Evolutionary conservation across 1,140 invertebrate genomes (phyloP), one percentile per base, ranked within the genome.

Genomic region (Caenorhabditis inopinata): DNA sequence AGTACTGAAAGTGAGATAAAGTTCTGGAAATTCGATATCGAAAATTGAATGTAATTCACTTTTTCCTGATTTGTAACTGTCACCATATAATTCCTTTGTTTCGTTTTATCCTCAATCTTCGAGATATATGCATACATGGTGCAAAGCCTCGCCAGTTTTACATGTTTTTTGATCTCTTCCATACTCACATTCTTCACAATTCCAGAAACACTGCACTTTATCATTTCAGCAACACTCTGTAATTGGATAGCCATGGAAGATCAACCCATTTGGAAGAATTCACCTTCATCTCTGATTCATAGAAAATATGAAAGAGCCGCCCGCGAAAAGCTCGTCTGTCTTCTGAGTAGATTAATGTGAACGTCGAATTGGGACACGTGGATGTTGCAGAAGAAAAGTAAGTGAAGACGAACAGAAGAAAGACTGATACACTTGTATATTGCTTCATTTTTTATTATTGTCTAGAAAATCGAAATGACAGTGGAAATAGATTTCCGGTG

Each of bases 281-380:
- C 12, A 68, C 58, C 27, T 68, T 38, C 9, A 68, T 38, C 2
- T n/a, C 58, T 3, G 1, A 14, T 9, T 68, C 58, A 38, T 68
- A 68, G 32, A 68, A 68, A 68, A 68, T 42, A 68, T 68, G 58
- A 68, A 68, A 68, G 12, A 29, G 58, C 14, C 58, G 29, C n/a
- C 5, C 4, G 21, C 38, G 58, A 38, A 68, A 68, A 18, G 58
- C 58, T 38, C 25, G 11, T 68, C 38, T 68, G 12, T 68, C 58
- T 68, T 68, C 58, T 1, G 5, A 11, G 11, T 42, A 68, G 5
- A 18, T 68, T 18, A 68, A 68, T 21, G 11, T 7, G 21, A 68
- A 68, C 25, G 58, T 29, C 21, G 58, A 68, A 21, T 68, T 35
- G 35, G 35, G 29, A n/a, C 58, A 68, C 4, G 18, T 58, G 11